A percentile compares a stretch with the other conserved stretches of the same genome.
Conservation (phyloP, 2,113 vertebrate genomes). For the Cervus canadensis region DNA sequence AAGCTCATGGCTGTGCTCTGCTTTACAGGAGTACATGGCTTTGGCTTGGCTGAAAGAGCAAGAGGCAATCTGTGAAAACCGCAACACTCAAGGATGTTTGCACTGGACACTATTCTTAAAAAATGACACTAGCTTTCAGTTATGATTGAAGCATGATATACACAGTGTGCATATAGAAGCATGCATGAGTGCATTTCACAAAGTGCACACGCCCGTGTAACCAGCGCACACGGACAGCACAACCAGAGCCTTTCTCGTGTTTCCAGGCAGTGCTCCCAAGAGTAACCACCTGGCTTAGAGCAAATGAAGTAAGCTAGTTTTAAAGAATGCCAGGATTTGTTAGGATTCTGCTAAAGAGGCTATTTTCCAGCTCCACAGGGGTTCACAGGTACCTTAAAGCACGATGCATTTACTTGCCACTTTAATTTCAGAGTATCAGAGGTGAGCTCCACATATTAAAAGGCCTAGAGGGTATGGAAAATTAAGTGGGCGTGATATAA, state of each 20-base stretch:
- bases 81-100: neutral
- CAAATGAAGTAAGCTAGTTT: neutral
- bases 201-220: neutral
- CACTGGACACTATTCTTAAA: neutral
- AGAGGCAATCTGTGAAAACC: conserved; percentile 33
- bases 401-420: neutral
- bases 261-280: neutral
- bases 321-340: neutral
- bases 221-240: neutral
- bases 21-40: conserved; percentile 97
- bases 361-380: neutral
- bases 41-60: conserved; percentile 89
- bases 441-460: neutral
- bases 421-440: neutral
- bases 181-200: neutral
- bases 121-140: neutral
- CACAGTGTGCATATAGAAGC: neutral
- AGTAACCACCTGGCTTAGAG: neutral
- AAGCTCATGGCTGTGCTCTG: conserved; percentile 96
- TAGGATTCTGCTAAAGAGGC: neutral
- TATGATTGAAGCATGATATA: neutral
- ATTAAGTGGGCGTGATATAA: neutral
- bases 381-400: neutral
- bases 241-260: neutral
- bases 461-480: neutral